A percentile compares a stretch with the other conserved stretches of the same genome.
Conservation (phyloP, 2,888 invertebrate genomes). For the Lampropteryx suffumata region DNA sequence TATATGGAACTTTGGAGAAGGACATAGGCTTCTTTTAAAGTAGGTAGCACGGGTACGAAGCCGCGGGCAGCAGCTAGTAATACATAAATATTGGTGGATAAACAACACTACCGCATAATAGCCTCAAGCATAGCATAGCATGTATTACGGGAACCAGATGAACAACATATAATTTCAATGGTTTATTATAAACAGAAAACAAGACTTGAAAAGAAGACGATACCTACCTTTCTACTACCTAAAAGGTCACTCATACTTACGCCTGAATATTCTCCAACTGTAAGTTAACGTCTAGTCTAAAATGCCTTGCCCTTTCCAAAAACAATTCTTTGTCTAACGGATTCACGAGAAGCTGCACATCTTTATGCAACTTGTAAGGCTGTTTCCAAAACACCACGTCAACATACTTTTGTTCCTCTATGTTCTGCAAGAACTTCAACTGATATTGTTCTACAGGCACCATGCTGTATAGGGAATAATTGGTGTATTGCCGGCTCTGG, state of each 20-base stretch:
- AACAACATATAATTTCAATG: no score
- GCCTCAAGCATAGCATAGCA: no score
- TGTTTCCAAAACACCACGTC: conserved; percentile 59
- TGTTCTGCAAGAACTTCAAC: conserved; percentile 56
- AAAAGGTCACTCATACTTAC: conserved; percentile 38
- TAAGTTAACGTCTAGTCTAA: conserved; percentile 39
- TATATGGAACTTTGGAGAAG: no score
- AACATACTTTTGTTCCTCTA: conserved; percentile 54
- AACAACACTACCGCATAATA: no score
- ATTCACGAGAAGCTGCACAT: conserved; percentile 56
- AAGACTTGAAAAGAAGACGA: no score
- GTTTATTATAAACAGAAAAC: no score
- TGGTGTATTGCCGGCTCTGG: conserved; percentile 47
- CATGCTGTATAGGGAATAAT: conserved; percentile 48
- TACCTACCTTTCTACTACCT: no score
- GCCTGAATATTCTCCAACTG: conserved; percentile 49
- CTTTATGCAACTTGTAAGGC: conserved; percentile 51
- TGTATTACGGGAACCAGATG: no score
- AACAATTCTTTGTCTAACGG: conserved; percentile 48
- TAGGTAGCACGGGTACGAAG: no score
- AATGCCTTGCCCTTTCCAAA: conserved; percentile 53
- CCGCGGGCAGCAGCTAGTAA: no score
- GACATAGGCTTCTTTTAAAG: no score
- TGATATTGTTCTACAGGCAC: conserved; percentile 49
- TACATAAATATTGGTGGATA: no score